phyloP scores from a whole-genome alignment of 2,113 vertebrate species.

The Talpa occidentalis region DNA sequence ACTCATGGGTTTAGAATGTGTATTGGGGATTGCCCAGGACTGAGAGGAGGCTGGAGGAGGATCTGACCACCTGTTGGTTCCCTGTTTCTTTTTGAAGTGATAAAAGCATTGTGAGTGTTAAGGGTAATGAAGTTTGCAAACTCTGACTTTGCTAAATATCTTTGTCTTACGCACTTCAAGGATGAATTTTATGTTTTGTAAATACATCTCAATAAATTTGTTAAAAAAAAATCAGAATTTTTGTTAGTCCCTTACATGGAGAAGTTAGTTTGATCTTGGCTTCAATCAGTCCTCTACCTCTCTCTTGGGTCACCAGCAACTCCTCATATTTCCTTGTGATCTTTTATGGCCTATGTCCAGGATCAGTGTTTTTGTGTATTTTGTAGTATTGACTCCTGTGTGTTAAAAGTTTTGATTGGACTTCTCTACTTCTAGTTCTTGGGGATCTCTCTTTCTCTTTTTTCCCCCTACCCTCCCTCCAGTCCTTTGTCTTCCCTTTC shows the following conservation, averaged over 20 bases:
- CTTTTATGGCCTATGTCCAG: not conserved
- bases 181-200: too few relatives aligned
- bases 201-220: too few relatives aligned
- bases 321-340: not conserved
- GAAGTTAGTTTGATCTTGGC: not conserved
- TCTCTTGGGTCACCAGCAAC: not conserved
- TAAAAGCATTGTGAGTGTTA: too few relatives aligned
- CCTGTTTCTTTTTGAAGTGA: too few relatives aligned
- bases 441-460: not conserved
- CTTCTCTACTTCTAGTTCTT: not conserved
- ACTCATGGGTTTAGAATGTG: too few relatives aligned
- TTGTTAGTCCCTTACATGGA: not conserved
- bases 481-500: not conserved
- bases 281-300: not conserved
- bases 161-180: too few relatives aligned
- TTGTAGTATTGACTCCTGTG: not conserved
- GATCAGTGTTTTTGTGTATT: not conserved
- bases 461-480: not conserved
- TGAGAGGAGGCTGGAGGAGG: too few relatives aligned
- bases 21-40: too few relatives aligned
- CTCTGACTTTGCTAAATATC: too few relatives aligned
- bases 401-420: constrained; percentile 13
- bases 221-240: too few relatives aligned
- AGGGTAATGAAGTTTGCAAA: too few relatives aligned
- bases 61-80: too few relatives aligned